phyloP scores from a whole-genome alignment of 2,797 vertebrate genomes.

The Pseudochirops cupreus region DNA sequence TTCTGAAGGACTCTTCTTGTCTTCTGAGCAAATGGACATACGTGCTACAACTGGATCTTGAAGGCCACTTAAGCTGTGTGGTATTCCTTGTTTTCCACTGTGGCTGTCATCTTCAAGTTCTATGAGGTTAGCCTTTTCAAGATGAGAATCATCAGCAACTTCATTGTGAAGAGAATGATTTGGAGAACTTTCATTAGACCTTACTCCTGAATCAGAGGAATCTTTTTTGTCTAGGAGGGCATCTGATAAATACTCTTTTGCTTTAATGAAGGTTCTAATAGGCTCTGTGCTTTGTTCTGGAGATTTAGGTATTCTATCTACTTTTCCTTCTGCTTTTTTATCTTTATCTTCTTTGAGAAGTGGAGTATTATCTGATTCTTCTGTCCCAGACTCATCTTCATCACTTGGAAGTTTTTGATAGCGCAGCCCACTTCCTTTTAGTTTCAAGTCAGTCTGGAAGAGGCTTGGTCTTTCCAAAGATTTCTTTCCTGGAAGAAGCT shows the following conservation, averaged over 20 bases:
- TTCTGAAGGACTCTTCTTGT: constrained; percentile 91
- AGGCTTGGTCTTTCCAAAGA: constrained; percentile 90
- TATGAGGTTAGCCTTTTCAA: constrained; percentile 93
- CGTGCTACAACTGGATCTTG: constrained; percentile 92
- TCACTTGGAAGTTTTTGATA: constrained; percentile 98
- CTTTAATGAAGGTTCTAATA: constrained; percentile 90
- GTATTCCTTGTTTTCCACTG: constrained; percentile 88
- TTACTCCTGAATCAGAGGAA: constrained; percentile 96
- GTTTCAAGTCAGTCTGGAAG: constrained; percentile 95
- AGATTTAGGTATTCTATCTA: constrained; percentile 83
- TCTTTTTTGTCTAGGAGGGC: constrained; percentile 97
- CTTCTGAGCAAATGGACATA: constrained; percentile 99
- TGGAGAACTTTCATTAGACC: constrained; percentile 96
- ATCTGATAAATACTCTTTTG: constrained; percentile 95
- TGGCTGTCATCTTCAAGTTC: constrained; percentile 92
- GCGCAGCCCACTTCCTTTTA: constrained; percentile 90
- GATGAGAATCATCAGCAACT: constrained; percentile 91
- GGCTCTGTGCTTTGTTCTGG: constrained; percentile 85
- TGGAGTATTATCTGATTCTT: constrained; percentile 94
- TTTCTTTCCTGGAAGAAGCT: constrained; percentile 90
- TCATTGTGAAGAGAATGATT: constrained; percentile 98
- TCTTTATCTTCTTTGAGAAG: constrained; percentile 91
- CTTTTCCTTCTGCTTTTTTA: constrained; percentile 84
- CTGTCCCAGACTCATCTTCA: constrained; percentile 94
- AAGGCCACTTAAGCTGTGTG: constrained; percentile 93